Evolutionary conservation across 2,113 vertebrate species (phyloP), one percentile per base, ranked within the genome.

Genomic region (Indicator indicator): DNA sequence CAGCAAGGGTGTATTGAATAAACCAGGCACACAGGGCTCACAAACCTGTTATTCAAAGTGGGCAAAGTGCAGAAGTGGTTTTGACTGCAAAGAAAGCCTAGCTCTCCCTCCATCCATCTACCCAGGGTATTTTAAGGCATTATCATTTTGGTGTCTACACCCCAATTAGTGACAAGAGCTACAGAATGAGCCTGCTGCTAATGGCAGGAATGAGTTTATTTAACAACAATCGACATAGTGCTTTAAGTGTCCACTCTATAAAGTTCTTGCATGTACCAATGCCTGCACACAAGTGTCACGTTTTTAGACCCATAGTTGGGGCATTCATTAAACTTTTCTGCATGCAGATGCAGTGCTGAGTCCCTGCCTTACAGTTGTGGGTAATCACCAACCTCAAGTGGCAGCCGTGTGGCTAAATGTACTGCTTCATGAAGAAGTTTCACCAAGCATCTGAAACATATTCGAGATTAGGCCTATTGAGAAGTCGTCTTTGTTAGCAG

Each of bases 401-500:
- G 48, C 74, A 95, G 67, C 42, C 68, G 1, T 32, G 13, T 71
- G 48, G 80, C 77, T 71, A 81, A 83, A 91, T 48, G n/a, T 52
- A 33, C 71, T 94, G 79, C 72, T 90, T 82, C 72, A 26, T 64
- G 60, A 86, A 75, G 72, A 87, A 38, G 26, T 76, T 94, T 80
- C 26, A 60, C 59, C 60, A 85, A 79, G 78, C 26, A 23, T 68
- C 69, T 94, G 86, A 90, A 93, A 86, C 18, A 69, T 60, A 54
- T 78, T 96, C 3, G 4, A 70, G 55, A 52, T 75, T 26, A 44
- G 30, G 26, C 13, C 32, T 89, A 54, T 62, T 86, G 86, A 95
- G 80, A 94, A 93, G 89, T 62, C 5, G 12, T 80, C 58, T 89
- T 75, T 86, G 54, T 94, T 93, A 73, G 52, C 54, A 60, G 65